Percentiles rank a stretch among this genome's conserved stretches.
Conservation (phyloP, 2,113 vertebrate species). For the Coreoperca whiteheadi region DNA sequence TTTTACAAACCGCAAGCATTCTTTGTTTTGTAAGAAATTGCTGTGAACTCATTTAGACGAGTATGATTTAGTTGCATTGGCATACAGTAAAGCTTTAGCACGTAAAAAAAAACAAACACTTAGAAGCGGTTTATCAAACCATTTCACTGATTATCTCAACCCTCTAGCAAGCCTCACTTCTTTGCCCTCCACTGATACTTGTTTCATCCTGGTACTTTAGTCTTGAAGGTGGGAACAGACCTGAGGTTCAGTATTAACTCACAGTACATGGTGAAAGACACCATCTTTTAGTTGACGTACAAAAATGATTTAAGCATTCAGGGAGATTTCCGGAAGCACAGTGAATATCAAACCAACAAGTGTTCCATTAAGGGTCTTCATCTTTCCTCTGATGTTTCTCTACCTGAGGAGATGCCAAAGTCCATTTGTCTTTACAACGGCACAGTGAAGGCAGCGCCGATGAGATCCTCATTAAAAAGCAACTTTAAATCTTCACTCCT, state of each 20-base stretch:
- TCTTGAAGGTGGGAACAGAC: not conserved
- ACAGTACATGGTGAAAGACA: not conserved
- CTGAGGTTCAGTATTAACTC: not conserved
- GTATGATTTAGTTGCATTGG: not conserved
- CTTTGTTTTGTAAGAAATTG: not conserved
- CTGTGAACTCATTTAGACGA: not conserved
- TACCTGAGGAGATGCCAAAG: slow-evolving; percentile 27
- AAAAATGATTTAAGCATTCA: not conserved
- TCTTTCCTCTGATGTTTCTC: slow-evolving; percentile 26
- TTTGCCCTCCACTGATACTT: not conserved
- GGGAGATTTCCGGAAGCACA: slow-evolving; percentile 7
- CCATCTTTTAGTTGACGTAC: not conserved
- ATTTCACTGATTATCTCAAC: too few species aligned
- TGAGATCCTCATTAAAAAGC: slow-evolving; percentile 4
- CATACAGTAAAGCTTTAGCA: not conserved
- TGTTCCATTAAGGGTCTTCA: slow-evolving; percentile 12
- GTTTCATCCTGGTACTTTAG: not conserved
- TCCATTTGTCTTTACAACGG: slow-evolving; percentile 29
- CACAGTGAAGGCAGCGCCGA: not conserved
- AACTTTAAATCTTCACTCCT: not conserved
- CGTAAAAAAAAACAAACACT: not conserved
- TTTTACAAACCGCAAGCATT: not conserved
- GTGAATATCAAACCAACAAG: slow-evolving; percentile 17
- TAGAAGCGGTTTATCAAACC: too few species aligned
- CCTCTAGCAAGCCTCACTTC: not conserved